These are phyloP conservation scores for Microchirus variegatus DNA, from an alignment of 2,797 vertebrate genomes.

Conservation along the genomic window DNA sequence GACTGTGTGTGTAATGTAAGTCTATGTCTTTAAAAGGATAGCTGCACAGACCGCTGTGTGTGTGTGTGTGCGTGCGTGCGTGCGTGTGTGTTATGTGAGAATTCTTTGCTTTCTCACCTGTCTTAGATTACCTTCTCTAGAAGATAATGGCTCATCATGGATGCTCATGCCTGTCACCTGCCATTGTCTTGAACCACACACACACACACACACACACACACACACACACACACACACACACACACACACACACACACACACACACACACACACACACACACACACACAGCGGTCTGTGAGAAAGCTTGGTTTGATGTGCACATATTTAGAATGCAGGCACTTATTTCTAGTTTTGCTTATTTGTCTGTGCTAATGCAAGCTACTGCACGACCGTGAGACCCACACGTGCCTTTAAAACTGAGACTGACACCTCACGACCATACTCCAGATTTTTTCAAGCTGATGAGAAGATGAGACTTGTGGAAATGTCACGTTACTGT, in stretches of 20 bases:
- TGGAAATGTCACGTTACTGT: background rate
- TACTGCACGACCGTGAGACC: no score
- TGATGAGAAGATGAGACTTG: background rate
- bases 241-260: no score
- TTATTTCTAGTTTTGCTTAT: no score
- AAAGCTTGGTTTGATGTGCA: background rate
- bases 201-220: background rate
- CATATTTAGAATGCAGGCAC: background rate
- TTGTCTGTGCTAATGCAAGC: no score
- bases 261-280: no score
- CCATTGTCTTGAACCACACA: background rate
- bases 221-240: background rate
- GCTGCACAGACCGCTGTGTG: background rate
- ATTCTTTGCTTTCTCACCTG: slow-evolving; percentile 38
- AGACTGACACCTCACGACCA: no score
- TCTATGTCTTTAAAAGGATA: background rate
- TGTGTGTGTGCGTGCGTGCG: slow-evolving; percentile 2
- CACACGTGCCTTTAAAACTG: no score
- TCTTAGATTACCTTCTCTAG: slow-evolving; percentile 38
- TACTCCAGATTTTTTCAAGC: no score
- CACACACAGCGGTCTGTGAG: no score
- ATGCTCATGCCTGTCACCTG: slow-evolving; percentile 12
- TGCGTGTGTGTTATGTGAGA: background rate
- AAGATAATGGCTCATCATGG: background rate
- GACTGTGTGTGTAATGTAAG: slow-evolving; percentile 19